These are phyloP conservation scores for Enteromius afrohamiltoni DNA, from an alignment of 2,797 vertebrate genomes.

Conservation along the genomic window DNA sequence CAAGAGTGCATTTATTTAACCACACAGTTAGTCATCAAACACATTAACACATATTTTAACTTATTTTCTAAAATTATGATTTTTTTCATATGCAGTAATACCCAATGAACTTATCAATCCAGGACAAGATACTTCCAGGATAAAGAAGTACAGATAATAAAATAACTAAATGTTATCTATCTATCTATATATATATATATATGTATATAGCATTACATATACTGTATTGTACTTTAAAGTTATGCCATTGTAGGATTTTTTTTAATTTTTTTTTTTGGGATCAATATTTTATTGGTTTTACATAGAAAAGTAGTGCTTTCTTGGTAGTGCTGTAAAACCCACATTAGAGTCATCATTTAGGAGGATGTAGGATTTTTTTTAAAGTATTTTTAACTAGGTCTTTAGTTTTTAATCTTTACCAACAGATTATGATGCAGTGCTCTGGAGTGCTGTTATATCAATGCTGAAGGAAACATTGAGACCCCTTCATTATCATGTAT, in stretches of 20 bases:
- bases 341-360: too few species aligned
- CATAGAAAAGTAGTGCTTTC: too few species aligned
- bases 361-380: too few species aligned
- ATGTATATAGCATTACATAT: too few species aligned
- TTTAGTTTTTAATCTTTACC: too few species aligned
- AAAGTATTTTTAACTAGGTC: background rate
- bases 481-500: background rate
- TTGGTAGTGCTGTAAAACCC: too few species aligned
- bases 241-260: background rate
- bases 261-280: too few species aligned
- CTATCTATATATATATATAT: too few species aligned
- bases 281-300: too few species aligned
- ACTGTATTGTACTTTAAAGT: background rate
- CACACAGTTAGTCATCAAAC: background rate
- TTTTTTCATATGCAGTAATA: background rate
- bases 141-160: background rate
- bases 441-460: background rate
- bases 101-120: background rate
- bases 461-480: slow-evolving; percentile 21
- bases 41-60: background rate
- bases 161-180: too few species aligned
- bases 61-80: too few species aligned
- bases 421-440: background rate
- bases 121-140: background rate
- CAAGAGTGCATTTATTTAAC: background rate